These are phyloP conservation scores for Caenorhabditis inopinata DNA, from an alignment of 1,140 invertebrate species.

Conservation along the genomic window DNA sequence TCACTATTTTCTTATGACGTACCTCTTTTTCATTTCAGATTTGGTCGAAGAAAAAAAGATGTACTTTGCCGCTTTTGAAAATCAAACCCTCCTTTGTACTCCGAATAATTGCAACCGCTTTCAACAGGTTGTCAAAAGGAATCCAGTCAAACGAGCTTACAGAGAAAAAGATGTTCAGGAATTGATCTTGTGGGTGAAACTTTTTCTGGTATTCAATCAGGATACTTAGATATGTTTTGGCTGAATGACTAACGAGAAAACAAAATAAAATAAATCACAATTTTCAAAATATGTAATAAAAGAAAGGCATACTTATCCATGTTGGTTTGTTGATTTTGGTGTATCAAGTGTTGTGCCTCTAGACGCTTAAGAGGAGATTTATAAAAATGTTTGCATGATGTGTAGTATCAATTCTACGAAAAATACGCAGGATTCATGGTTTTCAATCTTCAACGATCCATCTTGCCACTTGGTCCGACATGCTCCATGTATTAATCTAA, in stretches of 20 bases:
- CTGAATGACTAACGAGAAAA: no score
- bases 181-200: neutral
- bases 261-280: no score
- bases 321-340: no score
- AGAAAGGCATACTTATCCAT: no score
- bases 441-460: neutral
- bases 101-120: neutral
- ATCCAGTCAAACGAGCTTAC: neutral
- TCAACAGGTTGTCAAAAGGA: neutral
- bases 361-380: no score
- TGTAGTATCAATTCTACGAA: no score
- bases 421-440: no score
- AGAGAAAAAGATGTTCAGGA: neutral
- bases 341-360: no score
- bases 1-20: neutral
- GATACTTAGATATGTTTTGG: no score
- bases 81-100: constrained; percentile 1
- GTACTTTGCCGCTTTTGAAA: neutral
- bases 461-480: constrained; percentile 10
- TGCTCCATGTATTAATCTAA: neutral
- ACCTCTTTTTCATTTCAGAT: neutral
- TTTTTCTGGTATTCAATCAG: neutral
- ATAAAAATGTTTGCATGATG: no score
- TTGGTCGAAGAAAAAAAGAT: neutral
- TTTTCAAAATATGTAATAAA: no score